Evolutionary conservation across 2,888 invertebrate genomes (phyloP), one percentile per base, ranked within the genome.

Genomic region (Melikaiella ostensackeni): DNA sequence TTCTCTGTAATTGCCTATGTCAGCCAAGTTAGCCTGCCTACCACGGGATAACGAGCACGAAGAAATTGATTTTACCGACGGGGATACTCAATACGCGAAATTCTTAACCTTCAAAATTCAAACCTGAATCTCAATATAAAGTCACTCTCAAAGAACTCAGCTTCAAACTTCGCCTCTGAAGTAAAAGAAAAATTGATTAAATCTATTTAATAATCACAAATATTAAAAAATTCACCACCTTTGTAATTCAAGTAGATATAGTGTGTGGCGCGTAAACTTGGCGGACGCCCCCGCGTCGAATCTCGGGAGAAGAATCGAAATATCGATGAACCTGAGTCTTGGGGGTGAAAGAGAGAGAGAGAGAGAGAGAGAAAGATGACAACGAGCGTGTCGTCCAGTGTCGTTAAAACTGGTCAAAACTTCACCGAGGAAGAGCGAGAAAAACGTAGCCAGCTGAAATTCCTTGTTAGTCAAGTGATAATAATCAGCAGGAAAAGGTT

Each of bases 391-490:
- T 57, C 9, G 9, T 24, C n/a, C n/a, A n/a, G n/a, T n/a, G n/a
- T n/a, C n/a, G n/a, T n/a, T n/a, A n/a, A n/a, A n/a, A n/a, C n/a
- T n/a, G n/a, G n/a, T n/a, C 38, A 35, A 35, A 35, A 35, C 64
- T 64, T 24, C 21, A n/a, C 27, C 16, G 8, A 16, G 3, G 46
- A 50, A 42, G 66, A 66, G 66, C 27, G 66, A 66, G 66, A 24
- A 66, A 66, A 46, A 27, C 42, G 24, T 46, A 50, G 19, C 27
- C 46, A 46, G 42, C 19, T 50, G 42, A 30, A 70, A n/a, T 70
- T 50, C 4, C 50, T 70, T 13, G 33, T 70, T 33, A 70, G 50
- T 30, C 33, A 70, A 70, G 70, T 50, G 50, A 38, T 38, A 63
- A 59, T 63, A 63, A 21, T 63, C n/a, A 11, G 21, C 19, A 33